These are phyloP conservation scores for Ennomos quercinarius DNA, from an alignment of 2,888 invertebrate species.

Conservation along the genomic window DNA sequence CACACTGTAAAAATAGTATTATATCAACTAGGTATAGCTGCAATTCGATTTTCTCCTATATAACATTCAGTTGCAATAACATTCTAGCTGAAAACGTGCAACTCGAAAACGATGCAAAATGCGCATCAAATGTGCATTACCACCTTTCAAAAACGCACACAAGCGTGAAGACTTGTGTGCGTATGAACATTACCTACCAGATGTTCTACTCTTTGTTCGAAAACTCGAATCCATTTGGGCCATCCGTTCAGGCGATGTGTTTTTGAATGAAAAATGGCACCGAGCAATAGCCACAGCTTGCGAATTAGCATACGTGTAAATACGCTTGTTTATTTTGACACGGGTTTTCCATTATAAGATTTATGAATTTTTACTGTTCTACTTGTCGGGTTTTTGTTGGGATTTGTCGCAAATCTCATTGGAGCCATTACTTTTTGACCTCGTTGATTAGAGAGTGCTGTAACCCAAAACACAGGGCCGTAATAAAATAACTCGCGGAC, in stretches of 20 bases:
- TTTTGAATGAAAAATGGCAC: slow-evolving; percentile 51
- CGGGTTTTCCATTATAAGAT: slow-evolving; percentile 18
- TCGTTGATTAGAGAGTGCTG: too few relatives aligned
- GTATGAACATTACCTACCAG: slow-evolving; percentile 21
- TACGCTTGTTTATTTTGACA: slow-evolving; percentile 29
- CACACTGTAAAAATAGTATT: too few relatives aligned
- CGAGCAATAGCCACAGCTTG: slow-evolving; percentile 37
- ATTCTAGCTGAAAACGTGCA: too few relatives aligned
- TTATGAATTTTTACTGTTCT: slow-evolving; percentile 5
- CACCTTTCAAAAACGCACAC: slow-evolving; percentile 14
- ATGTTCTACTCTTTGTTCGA: slow-evolving; percentile 37
- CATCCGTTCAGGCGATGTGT: slow-evolving; percentile 44
- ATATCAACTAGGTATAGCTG: too few relatives aligned
- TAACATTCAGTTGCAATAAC: too few relatives aligned
- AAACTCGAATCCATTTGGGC: slow-evolving; percentile 36
- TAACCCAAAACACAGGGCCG: too few relatives aligned
- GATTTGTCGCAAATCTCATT: not conserved
- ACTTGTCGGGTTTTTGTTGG: slow-evolving; percentile 1
- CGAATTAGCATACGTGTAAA: slow-evolving; percentile 33
- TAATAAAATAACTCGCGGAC: too few relatives aligned
- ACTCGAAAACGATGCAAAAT: not conserved
- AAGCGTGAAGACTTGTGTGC: too few relatives aligned
- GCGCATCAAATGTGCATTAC: slow-evolving; percentile 19
- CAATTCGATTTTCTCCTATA: too few relatives aligned
- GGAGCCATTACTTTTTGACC: not conserved